These are phyloP conservation scores for Anguilla pacifica DNA, from an alignment of 2,797 vertebrate genomes.

Conservation along the genomic window DNA sequence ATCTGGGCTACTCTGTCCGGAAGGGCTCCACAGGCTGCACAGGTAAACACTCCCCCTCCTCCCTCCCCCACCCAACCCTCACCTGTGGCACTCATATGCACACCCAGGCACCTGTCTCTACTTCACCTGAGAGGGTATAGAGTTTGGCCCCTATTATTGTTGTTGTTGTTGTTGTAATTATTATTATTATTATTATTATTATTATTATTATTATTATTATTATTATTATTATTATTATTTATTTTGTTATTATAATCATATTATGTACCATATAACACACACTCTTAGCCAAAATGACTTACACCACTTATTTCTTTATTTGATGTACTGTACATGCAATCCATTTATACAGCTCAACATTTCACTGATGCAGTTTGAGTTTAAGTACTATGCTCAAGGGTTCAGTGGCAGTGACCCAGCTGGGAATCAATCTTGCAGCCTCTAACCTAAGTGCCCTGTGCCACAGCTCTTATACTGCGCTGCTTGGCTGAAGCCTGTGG, in stretches of 20 bases:
- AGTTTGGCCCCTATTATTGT: too few relatives aligned
- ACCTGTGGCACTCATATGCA: not conserved
- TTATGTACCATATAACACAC: too few relatives aligned
- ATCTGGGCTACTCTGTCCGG: constrained; percentile 94
- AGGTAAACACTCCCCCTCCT: constrained; percentile 68
- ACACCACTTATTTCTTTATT: too few relatives aligned
- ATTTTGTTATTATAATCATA: too few relatives aligned
- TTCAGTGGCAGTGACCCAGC: not conserved
- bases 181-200: too few relatives aligned
- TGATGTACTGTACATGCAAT: not conserved
- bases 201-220: too few relatives aligned
- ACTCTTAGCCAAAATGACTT: too few relatives aligned
- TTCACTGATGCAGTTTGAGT: not conserved
- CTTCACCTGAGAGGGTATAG: too few relatives aligned
- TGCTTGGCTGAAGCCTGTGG: not conserved
- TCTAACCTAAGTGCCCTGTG: not conserved
- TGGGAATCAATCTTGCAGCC: not conserved
- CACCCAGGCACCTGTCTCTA: too few relatives aligned
- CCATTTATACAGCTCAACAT: not conserved
- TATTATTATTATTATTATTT: too few relatives aligned
- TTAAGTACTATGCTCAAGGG: not conserved
- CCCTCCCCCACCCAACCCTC: not conserved
- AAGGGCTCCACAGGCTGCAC: constrained; percentile 96
- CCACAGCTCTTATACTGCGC: too few relatives aligned
- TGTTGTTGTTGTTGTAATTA: too few relatives aligned